phyloP scores from a whole-genome alignment of 2,797 vertebrate genomes.

The Erithacus rubecula region DNA sequence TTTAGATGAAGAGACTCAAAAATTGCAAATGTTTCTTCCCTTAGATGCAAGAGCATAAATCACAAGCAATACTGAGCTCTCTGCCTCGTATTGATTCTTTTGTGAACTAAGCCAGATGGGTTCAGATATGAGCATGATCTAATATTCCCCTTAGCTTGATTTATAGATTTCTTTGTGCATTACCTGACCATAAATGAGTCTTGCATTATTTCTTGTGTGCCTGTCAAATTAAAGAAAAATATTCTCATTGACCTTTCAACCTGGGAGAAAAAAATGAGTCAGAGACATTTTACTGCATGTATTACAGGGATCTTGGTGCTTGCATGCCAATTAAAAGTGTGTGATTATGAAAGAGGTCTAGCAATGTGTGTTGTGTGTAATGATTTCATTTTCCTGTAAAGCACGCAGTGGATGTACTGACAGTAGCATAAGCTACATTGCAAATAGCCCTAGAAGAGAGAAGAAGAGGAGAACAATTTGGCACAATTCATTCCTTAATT shows the following conservation, averaged over 20 bases:
- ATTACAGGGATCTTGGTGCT: constrained; percentile 60
- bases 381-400: constrained; percentile 74
- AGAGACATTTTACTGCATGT: constrained; percentile 65
- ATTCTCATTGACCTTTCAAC: constrained; percentile 81
- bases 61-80: constrained; percentile 60
- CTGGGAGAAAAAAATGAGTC: constrained; percentile 43
- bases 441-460: constrained; percentile 49
- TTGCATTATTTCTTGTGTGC: constrained; percentile 69
- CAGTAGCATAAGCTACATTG: constrained; percentile 58
- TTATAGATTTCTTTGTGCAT: constrained; percentile 80
- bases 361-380: constrained; percentile 67
- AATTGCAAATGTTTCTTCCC: constrained; percentile 62
- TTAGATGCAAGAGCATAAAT: constrained; percentile 69
- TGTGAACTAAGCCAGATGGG: constrained; percentile 71
- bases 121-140: constrained; percentile 75
- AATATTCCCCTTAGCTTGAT: constrained; percentile 77
- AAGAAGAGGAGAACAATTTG: constrained; percentile 63
- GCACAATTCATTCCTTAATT: constrained; percentile 69
- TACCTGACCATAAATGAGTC: constrained; percentile 76
- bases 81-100: constrained; percentile 74
- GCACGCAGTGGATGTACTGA: constrained; percentile 44
- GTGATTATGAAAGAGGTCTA: constrained; percentile 67
- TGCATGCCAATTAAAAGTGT: constrained; percentile 72
- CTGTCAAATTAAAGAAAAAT: constrained; percentile 82
- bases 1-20: constrained; percentile 63